Base-by-base conservation (phyloP, 1,140 invertebrate genomes). In the Pseudachorutes palmiensis region DNA sequence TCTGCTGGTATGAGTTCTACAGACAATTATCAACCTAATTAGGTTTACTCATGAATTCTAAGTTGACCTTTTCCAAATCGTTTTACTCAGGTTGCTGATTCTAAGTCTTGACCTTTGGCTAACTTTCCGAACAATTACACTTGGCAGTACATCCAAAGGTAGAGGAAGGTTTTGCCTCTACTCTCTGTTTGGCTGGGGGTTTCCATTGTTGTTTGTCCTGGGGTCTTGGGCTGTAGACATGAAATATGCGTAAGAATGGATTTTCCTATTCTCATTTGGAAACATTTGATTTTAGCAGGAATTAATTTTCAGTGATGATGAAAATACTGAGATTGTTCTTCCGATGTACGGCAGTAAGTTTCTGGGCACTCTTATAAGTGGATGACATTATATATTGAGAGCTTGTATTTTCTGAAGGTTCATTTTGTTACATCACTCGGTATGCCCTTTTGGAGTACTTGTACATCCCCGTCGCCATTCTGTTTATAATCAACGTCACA, bases 401-500 rank as follows among this genome's bases (percentile, higher is more conserved):
- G n/a, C n/a, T n/a, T n/a, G 5, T 41, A 41, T 16, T 5, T 26
- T 45, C 19, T 19, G 36, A 9, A 19, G 31, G n/a, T 24, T 1
- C 31, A 3, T 60, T 59, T 12, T 69, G 67, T 41, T 69, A 49
- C 45, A 12, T 69, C 9, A 51, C 33, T 29, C 32, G 45, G 3
- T 14, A 61, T 19, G 66, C 62, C 19, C 69, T 64, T 14, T 51
- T 70, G 33, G 62, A 59, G 2, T 76, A 74, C 48, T 73, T 76
- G 51, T 77, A 76, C 62, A 70, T 66, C 16, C 76, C 76, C 0
- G 74, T 75, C 33, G 70, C 67, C 1, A 24, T 75, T 5, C 72
- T 79, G 1, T 64, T 80, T 0, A 32, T 74, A 1, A 65, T 67
- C 14, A 80, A 80, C 60, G 66, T 78, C 0, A 55, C 73, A 2